Evolutionary conservation across 2,113 vertebrate genomes (phyloP).

Genomic region (Nothoprocta perdicaria): DNA sequence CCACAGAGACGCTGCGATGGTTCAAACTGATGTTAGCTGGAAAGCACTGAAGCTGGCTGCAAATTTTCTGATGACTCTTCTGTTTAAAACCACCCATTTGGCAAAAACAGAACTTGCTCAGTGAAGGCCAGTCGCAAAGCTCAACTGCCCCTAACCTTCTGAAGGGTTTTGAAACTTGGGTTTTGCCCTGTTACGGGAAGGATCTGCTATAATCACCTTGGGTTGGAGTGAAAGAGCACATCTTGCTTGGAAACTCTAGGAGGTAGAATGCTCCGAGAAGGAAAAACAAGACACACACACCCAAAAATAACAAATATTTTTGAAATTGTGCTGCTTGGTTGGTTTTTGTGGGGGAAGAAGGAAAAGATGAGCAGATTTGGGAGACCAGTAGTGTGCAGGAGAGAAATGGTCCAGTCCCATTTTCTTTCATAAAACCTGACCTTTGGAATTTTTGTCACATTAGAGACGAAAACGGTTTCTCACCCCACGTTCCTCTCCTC

Average conservation of each 20-base stretch:
- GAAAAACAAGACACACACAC: too few relatives aligned
- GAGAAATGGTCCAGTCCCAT: neutral
- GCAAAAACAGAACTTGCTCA: conserved; percentile 17
- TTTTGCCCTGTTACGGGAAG: neutral
- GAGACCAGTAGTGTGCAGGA: neutral
- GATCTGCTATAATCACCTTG: neutral
- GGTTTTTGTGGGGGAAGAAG: neutral
- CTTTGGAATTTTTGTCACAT: neutral
- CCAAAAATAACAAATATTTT: neutral
- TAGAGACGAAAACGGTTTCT: neutral
- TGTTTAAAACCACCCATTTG: conserved; percentile 15
- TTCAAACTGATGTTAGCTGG: conserved; percentile 5
- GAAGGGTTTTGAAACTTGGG: conserved; percentile 21
- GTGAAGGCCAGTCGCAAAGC: neutral
- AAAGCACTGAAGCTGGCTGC: neutral
- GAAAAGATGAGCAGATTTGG: neutral
- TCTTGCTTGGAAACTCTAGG: neutral
- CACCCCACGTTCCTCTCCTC: neutral
- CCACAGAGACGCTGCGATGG: neutral
- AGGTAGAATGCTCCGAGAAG: neutral
- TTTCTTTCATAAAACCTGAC: neutral
- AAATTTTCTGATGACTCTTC: conserved; percentile 10
- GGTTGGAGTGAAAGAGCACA: neutral
- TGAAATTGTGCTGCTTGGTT: neutral
- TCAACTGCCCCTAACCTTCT: neutral